Percentiles rank a stretch among this genome's conserved stretches.
Evolutionary conservation across 2,113 vertebrate genomes (phyloP).

Genomic region (Elachura formosa): DNA sequence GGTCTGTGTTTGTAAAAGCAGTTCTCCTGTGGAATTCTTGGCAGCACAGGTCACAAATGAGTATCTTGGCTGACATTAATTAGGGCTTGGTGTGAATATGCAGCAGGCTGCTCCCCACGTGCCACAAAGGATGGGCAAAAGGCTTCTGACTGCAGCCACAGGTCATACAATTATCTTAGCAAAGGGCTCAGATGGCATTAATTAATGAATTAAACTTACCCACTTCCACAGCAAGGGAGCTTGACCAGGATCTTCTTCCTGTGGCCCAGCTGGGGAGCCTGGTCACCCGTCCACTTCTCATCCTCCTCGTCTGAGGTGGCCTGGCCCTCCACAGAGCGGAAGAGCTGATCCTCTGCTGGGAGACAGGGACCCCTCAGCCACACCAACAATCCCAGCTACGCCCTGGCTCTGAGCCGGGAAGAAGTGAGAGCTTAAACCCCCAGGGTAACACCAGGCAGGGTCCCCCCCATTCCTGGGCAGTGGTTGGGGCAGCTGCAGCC

Average conservation of each 20-base stretch:
- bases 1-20: neutral
- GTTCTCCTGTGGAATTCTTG: neutral
- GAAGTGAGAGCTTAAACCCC: fast-evolving
- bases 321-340: slow-evolving; percentile 89
- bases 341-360: slow-evolving; percentile 83
- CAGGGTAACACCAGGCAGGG: fast-evolving
- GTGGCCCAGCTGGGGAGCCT: slow-evolving; percentile 60
- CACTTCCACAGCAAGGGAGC: slow-evolving; percentile 76
- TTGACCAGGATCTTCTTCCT: slow-evolving; percentile 30
- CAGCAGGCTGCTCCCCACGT: fast-evolving
- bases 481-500: neutral
- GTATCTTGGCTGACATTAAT: fast-evolving
- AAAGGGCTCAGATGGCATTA: neutral
- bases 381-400: neutral
- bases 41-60: neutral
- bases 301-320: slow-evolving; percentile 81
- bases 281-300: slow-evolving; percentile 73
- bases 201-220: slow-evolving; percentile 58
- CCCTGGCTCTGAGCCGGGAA: neutral
- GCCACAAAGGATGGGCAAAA: neutral
- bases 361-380: neutral
- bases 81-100: neutral
- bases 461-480: neutral
- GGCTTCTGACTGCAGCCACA: neutral
- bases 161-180: neutral